These are phyloP conservation scores for Malurus alboscapulatus DNA, from an alignment of 2,113 vertebrate genomes.

Conservation along the genomic window DNA sequence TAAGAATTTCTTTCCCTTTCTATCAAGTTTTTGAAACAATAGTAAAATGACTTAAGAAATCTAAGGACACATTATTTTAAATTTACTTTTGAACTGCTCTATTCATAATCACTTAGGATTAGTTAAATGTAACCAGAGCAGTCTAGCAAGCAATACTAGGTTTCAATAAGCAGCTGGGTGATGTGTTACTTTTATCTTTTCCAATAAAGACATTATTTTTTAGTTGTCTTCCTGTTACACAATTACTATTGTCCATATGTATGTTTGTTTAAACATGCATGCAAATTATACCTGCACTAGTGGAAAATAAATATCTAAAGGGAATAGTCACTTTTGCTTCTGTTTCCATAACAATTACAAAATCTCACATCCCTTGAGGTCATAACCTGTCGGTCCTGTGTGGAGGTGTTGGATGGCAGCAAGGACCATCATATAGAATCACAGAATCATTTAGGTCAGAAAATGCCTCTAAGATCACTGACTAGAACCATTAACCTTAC, in stretches of 20 bases:
- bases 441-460: not conserved
- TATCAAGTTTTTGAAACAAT: not conserved
- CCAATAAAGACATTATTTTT: not conserved
- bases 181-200: not conserved
- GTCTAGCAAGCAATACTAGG: not conserved
- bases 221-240: not conserved
- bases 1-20: not conserved
- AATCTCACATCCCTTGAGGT: not conserved
- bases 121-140: not conserved
- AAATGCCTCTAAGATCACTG: not conserved
- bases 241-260: not conserved
- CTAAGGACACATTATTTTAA: not conserved
- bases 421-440: rapidly evolving
- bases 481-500: not conserved
- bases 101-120: not conserved
- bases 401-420: not conserved
- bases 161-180: not conserved
- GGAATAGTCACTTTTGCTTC: not conserved
- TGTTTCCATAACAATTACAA: not conserved
- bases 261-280: not conserved
- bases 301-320: not conserved
- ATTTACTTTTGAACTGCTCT: not conserved
- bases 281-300: not conserved
- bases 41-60: not conserved
- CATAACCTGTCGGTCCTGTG: not conserved